Conservation (phyloP, 1,140 invertebrate species). For the Lethrus apterus region DNA sequence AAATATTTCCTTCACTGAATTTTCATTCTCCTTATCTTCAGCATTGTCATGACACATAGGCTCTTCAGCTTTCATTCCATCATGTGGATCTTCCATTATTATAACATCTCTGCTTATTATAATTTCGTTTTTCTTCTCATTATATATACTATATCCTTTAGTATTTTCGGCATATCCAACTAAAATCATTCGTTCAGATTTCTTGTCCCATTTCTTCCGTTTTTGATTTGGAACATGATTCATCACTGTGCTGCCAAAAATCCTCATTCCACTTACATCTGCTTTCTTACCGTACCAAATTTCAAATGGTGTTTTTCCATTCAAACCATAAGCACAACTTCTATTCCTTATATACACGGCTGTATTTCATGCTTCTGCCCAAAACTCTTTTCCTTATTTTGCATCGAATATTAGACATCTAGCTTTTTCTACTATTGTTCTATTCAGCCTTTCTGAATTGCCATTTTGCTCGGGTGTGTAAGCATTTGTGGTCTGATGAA, state of each 20-base stretch:
- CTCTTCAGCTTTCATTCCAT: too few species aligned
- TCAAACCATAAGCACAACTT: constrained; percentile 5
- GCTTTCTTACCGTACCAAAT: constrained; percentile 41
- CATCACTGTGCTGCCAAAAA: constrained; percentile 41
- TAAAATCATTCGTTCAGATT: constrained; percentile 34
- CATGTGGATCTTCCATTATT: constrained; percentile 29
- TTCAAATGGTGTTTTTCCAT: constrained; percentile 37
- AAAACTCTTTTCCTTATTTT: constrained; percentile 35
- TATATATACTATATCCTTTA: constrained; percentile 37
- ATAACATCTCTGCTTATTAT: constrained; percentile 32
- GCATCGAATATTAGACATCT: constrained; percentile 36
- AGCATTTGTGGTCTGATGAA: constrained; percentile 20
- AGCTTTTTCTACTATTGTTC: constrained; percentile 24
- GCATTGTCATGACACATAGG: neutral
- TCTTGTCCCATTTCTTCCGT: constrained; percentile 38
- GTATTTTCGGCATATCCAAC: constrained; percentile 38
- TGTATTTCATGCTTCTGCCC: constrained; percentile 41
- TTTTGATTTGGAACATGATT: constrained; percentile 38
- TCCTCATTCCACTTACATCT: constrained; percentile 37
- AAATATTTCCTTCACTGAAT: neutral
- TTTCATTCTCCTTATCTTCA: neutral
- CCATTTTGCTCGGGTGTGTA: constrained; percentile 38
- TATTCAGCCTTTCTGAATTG: constrained; percentile 29
- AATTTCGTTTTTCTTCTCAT: constrained; percentile 25
- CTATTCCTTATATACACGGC: constrained; percentile 42